phyloP scores from a whole-genome alignment of 2,888 invertebrate species.

The Hoplodrina blanda region DNA sequence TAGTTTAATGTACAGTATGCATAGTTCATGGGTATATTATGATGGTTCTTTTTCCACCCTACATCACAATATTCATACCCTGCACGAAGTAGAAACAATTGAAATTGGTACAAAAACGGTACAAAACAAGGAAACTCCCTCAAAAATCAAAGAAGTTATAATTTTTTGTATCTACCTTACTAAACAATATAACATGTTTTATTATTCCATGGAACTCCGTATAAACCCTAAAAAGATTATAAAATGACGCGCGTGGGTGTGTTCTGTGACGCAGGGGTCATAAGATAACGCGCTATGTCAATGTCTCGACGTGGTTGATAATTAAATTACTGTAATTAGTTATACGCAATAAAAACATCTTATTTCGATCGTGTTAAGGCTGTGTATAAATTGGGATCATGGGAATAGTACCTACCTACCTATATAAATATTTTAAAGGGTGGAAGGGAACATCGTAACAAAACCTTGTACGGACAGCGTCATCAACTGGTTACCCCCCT shows the following conservation, averaged over 20 bases:
- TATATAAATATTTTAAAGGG: too few relatives aligned
- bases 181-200: background rate
- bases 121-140: too few relatives aligned
- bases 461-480: too few relatives aligned
- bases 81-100: too few relatives aligned
- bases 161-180: background rate
- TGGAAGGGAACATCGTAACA: too few relatives aligned
- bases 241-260: conserved; percentile 73
- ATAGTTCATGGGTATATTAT: too few relatives aligned
- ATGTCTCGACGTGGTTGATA: conserved; percentile 71
- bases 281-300: conserved; percentile 70
- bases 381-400: conserved; percentile 17
- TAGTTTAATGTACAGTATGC: too few relatives aligned
- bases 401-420: background rate
- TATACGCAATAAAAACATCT: conserved; percentile 82
- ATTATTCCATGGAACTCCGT: background rate
- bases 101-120: too few relatives aligned
- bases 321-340: conserved; percentile 49
- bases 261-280: conserved; percentile 80
- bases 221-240: background rate
- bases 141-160: too few relatives aligned
- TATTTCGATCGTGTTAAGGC: conserved; percentile 62
- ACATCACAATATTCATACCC: too few relatives aligned
- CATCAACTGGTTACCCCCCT: too few relatives aligned
- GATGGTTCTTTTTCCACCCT: too few relatives aligned